Conservation (phyloP, 2,888 invertebrate species). For the Mimas tiliae region DNA sequence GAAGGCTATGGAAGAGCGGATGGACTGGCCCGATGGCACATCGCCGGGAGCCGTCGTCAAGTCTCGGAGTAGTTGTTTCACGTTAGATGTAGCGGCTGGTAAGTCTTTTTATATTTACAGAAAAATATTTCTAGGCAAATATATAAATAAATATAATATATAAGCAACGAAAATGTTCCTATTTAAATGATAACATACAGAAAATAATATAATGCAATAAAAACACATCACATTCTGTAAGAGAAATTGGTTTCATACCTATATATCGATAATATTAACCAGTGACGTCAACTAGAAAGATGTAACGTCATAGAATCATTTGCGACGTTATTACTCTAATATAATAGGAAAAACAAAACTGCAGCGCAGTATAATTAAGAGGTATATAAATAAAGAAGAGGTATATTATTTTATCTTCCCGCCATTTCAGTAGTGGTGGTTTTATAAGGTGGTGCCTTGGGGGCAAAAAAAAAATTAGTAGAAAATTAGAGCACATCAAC, state of each 20-base stretch:
- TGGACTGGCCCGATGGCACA: slow-evolving; percentile 81
- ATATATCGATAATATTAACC: not conserved
- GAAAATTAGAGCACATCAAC: too few species aligned
- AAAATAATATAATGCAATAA: not conserved
- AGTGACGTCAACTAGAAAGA: slow-evolving; percentile 13
- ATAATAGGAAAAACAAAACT: not conserved
- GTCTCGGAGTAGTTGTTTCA: slow-evolving; percentile 81
- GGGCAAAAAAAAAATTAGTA: too few species aligned
- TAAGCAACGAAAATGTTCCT: not conserved
- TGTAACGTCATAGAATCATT: slow-evolving; percentile 3
- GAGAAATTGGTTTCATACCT: not conserved
- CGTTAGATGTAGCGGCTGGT: slow-evolving; percentile 75
- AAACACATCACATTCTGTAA: not conserved
- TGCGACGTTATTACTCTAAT: not conserved
- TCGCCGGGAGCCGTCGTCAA: slow-evolving; percentile 75
- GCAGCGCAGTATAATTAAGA: not conserved
- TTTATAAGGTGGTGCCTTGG: too few species aligned
- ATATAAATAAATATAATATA: too few species aligned
- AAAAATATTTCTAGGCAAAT: not conserved
- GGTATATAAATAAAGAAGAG: not conserved
- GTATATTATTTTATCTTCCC: slow-evolving; percentile 15
- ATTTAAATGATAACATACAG: not conserved
- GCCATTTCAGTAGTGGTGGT: not conserved
- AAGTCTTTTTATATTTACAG: slow-evolving; percentile 42
- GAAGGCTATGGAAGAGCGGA: slow-evolving; percentile 88